phyloP scores from a whole-genome alignment of 1,140 invertebrate species.

The Heterodera carotae region DNA sequence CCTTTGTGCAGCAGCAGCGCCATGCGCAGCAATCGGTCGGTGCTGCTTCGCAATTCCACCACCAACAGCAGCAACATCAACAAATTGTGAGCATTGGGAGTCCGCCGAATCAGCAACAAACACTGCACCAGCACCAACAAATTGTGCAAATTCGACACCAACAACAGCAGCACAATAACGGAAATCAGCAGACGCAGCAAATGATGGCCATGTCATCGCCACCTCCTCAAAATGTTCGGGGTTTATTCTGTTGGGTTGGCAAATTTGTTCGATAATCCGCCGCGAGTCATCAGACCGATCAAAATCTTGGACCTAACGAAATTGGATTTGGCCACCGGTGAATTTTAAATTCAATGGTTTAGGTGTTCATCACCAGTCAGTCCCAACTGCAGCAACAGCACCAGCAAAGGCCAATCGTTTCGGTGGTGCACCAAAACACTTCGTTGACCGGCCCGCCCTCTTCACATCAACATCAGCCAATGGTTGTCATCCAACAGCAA shows the following conservation, averaged over 20 bases:
- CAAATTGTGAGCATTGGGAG: background rate
- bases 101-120: constrained; percentile 9
- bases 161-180: constrained; percentile 2
- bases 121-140: background rate
- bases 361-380: constrained; percentile 9
- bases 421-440: background rate
- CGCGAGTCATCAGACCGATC: no score
- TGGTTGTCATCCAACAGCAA: background rate
- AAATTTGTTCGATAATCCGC: no score
- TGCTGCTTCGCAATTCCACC: background rate
- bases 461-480: background rate
- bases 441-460: background rate
- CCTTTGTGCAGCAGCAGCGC: background rate
- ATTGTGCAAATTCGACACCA: background rate
- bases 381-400: background rate
- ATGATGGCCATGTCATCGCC: constrained; percentile 2
- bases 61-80: background rate
- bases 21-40: background rate
- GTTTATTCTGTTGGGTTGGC: no score
- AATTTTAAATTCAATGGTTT: background rate
- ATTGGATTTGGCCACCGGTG: background rate
- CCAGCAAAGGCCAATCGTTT: background rate
- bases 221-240: background rate
- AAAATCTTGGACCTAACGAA: no score
- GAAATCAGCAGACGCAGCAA: background rate